Percentiles rank a stretch among this genome's conserved stretches.
These are phyloP conservation scores for Laothoe populi DNA, from an alignment of 2,888 invertebrate species.

Conservation along the genomic window DNA sequence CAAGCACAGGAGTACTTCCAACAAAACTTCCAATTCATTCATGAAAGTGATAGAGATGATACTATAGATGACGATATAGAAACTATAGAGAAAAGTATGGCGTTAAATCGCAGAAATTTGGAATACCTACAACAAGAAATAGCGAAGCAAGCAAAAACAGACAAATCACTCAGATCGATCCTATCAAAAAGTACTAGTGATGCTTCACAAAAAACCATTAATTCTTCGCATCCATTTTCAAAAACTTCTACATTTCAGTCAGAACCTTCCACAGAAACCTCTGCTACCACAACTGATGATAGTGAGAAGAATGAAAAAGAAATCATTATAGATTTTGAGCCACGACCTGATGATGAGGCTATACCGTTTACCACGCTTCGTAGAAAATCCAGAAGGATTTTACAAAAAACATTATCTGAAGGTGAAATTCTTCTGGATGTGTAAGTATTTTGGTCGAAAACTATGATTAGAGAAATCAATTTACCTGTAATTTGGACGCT, in stretches of 20 bases:
- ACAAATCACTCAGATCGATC: conserved; percentile 70
- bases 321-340: conserved; percentile 95
- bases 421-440: conserved; percentile 89
- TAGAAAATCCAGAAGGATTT: conserved; percentile 79
- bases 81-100: conserved; percentile 82
- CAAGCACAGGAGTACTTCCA: conserved; percentile 82
- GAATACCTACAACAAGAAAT: conserved; percentile 83
- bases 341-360: conserved; percentile 87
- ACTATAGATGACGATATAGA: conserved; percentile 81
- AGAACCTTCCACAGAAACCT: conserved; percentile 82
- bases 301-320: conserved; percentile 89
- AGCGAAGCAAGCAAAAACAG: conserved; percentile 75
- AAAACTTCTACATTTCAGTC: conserved; percentile 82
- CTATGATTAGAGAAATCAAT: conserved; percentile 20
- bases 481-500: neutral
- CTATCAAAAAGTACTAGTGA: conserved; percentile 78
- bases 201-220: conserved; percentile 73
- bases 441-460: conserved; percentile 56
- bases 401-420: conserved; percentile 92
- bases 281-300: conserved; percentile 79
- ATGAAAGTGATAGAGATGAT: conserved; percentile 81
- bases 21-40: conserved; percentile 82
- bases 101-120: conserved; percentile 76
- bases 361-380: conserved; percentile 85
- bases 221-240: conserved; percentile 72